Percentiles rank a stretch among this genome's conserved stretches.
These are phyloP conservation scores for Lepus europaeus DNA, from an alignment of 2,113 vertebrate species.

Conservation along the genomic window DNA sequence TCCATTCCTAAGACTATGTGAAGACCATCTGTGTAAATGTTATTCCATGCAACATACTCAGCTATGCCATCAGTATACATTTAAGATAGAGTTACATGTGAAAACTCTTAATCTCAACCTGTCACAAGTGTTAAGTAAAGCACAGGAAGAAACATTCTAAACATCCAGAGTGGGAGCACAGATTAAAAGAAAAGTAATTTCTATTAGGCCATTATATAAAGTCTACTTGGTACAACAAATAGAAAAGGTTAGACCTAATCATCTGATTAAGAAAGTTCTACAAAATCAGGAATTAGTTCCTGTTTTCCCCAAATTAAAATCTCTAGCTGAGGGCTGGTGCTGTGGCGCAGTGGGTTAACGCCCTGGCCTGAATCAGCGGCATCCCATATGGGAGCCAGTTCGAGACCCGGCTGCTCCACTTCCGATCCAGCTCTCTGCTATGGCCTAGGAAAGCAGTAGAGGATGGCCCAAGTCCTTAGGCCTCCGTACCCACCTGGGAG, in stretches of 20 bases:
- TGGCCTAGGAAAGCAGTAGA: too few relatives aligned
- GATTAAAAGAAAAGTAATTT: not conserved
- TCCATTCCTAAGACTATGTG: not conserved
- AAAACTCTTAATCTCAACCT: slow-evolving; percentile 12
- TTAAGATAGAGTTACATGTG: not conserved
- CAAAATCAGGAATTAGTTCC: not conserved
- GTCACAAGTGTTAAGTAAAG: not conserved
- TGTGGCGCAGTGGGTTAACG: too few relatives aligned
- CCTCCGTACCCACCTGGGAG: too few relatives aligned
- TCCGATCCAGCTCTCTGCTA: too few relatives aligned
- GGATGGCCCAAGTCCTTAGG: too few relatives aligned
- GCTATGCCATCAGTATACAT: not conserved
- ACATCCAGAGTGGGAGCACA: not conserved
- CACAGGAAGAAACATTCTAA: not conserved
- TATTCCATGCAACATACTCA: not conserved
- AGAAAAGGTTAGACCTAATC: not conserved
- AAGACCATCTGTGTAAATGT: not conserved
- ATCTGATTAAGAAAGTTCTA: slow-evolving; percentile 1
- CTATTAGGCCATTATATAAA: not conserved
- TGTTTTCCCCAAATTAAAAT: not conserved
- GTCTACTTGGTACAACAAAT: not conserved
- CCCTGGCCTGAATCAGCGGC: too few relatives aligned
- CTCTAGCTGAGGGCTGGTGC: not conserved
- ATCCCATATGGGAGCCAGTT: too few relatives aligned
- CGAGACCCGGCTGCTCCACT: too few relatives aligned